phyloP scores from a whole-genome alignment of 2,797 vertebrate species.

The Adrianichthys oophorus region DNA sequence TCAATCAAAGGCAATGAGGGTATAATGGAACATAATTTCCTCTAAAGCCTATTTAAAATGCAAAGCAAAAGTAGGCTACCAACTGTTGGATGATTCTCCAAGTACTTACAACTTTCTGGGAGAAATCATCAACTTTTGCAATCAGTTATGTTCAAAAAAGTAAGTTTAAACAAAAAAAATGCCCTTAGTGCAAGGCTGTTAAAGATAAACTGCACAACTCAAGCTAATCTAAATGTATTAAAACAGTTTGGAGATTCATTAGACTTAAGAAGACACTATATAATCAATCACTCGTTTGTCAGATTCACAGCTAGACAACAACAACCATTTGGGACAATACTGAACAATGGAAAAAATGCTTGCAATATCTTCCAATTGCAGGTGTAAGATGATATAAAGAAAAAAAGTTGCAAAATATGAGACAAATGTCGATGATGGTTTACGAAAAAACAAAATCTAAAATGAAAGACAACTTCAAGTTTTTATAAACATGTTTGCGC shows the following conservation, averaged over 20 bases:
- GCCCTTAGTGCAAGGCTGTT: conserved; percentile 2
- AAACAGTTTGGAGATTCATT: not conserved
- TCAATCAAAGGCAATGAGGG: conserved; percentile 21
- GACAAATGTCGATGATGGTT: not conserved
- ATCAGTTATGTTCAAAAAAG: conserved; percentile 1
- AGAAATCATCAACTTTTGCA: conserved; percentile 9
- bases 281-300: too few species aligned
- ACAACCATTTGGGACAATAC: too few species aligned
- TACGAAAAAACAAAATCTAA: conserved; percentile 11
- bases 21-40: conserved; percentile 6
- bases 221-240: not conserved
- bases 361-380: too few species aligned
- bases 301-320: too few species aligned
- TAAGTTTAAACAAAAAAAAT: conserved; percentile 14
- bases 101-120: conserved; percentile 5
- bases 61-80: conserved; percentile 24
- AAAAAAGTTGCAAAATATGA: too few species aligned
- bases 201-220: not conserved
- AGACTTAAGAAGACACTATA: too few species aligned
- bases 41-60: conserved; percentile 31
- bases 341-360: too few species aligned
- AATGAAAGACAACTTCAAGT: conserved; percentile 16
- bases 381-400: too few species aligned
- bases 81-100: conserved; percentile 25
- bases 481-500: conserved; percentile 27